These are phyloP conservation scores for Drosophila stalkeri DNA, from an alignment of 2,888 invertebrate genomes.

Conservation along the genomic window DNA sequence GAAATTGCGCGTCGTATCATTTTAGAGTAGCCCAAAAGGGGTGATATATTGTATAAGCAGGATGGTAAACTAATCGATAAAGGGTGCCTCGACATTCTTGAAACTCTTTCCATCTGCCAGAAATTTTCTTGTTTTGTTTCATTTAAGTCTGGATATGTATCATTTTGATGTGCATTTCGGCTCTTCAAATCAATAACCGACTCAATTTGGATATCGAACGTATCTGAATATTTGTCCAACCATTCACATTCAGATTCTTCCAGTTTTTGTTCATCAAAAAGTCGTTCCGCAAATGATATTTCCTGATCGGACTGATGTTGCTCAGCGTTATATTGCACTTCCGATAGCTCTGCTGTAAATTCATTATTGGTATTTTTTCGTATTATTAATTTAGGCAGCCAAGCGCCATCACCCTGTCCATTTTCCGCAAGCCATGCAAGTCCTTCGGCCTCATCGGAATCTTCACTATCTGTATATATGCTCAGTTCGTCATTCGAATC, in stretches of 20 bases:
- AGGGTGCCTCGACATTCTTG: not conserved
- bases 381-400: not conserved
- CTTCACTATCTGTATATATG: too few species aligned
- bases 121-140: not conserved
- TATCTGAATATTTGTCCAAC: not conserved
- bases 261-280: too few species aligned
- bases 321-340: not conserved
- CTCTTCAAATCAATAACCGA: not conserved
- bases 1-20: fast-evolving
- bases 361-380: not conserved
- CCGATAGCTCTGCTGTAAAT: not conserved
- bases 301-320: not conserved
- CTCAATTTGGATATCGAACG: not conserved
- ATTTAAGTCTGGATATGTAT: not conserved
- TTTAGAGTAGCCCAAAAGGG: too few species aligned
- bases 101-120: not conserved
- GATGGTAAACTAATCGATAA: not conserved
- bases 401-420: not conserved
- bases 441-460: too few species aligned
- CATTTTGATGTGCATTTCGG: not conserved
- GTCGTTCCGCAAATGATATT: not conserved
- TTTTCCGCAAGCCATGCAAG: fast-evolving
- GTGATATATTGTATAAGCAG: fast-evolving
- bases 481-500: too few species aligned
- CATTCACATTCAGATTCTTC: too few species aligned